Base-by-base conservation (phyloP, 2,113 vertebrate species). In the Sturnira hondurensis region DNA sequence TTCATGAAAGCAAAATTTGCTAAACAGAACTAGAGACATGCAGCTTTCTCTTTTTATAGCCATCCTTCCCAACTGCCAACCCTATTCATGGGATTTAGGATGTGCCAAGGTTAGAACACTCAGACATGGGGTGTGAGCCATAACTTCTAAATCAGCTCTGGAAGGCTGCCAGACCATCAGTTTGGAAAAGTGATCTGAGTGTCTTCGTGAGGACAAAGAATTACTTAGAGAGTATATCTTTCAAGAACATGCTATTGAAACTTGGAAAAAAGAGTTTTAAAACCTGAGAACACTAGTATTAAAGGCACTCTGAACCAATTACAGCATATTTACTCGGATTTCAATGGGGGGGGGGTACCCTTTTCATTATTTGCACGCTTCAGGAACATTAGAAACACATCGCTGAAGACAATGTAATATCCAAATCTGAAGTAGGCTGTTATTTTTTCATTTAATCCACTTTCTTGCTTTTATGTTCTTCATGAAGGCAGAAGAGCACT, bases 91-190 rank as follows among this genome's bases (percentile, higher is more conserved):
- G 97, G 94, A 96, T 84, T 95, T 93, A 86, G 89, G 96, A 87
- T 97, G 94, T 97, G 97, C 97, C 97, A 97, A 97, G 97, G 97
- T 97, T 97, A 97, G 97, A 97, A 87, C 89, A 86, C 91, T 92
- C 91, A 97, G 95, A 97, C 89, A 94, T 61, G 83, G 96, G 94
- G 97, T 97, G 96, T 90, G 96, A 97, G 97, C 95, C 97, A 96
- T 97, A 97, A 96, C 97, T 97, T 97, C 97, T 96, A 97, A 98
- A 97, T 97, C 96, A 95, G 96, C 93, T 96, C 96, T 97, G 96
- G 96, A 97, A 94, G 87, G 36, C 63, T 94, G 96, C 97, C 96
- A 97, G 89, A 95, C 92, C 93, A 95, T 96, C 96, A 96, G 97
- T 97, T 97, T 97, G 96, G 96, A 96, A 96, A 98, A 98, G 94